phyloP scores from a whole-genome alignment of 2,888 invertebrate species.

The Abrostola triplasia region DNA sequence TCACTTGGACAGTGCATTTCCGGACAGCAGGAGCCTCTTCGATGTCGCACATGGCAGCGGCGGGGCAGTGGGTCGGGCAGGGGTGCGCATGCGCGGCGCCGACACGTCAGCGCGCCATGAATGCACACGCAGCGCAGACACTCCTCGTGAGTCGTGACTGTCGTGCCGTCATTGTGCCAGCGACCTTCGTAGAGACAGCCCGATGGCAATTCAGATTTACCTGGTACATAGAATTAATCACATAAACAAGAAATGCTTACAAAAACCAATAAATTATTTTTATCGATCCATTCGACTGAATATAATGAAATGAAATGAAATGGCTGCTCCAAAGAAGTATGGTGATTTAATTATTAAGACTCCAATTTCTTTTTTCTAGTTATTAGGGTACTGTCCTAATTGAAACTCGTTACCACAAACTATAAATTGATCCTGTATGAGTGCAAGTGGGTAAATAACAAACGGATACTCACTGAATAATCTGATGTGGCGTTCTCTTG shows the following conservation, averaged over 20 bases:
- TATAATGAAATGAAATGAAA: too few species aligned
- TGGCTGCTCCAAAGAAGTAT: too few species aligned
- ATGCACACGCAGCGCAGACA: constrained; percentile 94
- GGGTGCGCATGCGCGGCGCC: constrained; percentile 92
- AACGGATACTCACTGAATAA: constrained; percentile 23
- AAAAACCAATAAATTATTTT: too few species aligned
- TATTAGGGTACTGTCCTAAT: too few species aligned
- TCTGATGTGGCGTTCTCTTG: constrained; percentile 43
- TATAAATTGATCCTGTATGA: too few species aligned
- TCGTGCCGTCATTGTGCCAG: constrained; percentile 90
- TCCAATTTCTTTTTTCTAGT: too few species aligned
- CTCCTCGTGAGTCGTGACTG: constrained; percentile 91
- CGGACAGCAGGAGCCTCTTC: constrained; percentile 92
- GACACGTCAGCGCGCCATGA: constrained; percentile 92
- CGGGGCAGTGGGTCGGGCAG: constrained; percentile 92
- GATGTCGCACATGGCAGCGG: constrained; percentile 92
- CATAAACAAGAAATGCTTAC: too few species aligned
- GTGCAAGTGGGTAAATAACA: neutral
- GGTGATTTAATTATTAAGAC: too few species aligned
- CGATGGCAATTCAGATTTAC: constrained; percentile 53
- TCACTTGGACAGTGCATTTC: constrained; percentile 93
- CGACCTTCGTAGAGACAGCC: constrained; percentile 93
- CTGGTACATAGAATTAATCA: constrained; percentile 15
- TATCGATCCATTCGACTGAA: too few species aligned
- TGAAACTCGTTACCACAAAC: too few species aligned